Evolutionary conservation across 2,113 vertebrate genomes (phyloP), one percentile per base, ranked within the genome.

Genomic region (Promerops cafer): DNA sequence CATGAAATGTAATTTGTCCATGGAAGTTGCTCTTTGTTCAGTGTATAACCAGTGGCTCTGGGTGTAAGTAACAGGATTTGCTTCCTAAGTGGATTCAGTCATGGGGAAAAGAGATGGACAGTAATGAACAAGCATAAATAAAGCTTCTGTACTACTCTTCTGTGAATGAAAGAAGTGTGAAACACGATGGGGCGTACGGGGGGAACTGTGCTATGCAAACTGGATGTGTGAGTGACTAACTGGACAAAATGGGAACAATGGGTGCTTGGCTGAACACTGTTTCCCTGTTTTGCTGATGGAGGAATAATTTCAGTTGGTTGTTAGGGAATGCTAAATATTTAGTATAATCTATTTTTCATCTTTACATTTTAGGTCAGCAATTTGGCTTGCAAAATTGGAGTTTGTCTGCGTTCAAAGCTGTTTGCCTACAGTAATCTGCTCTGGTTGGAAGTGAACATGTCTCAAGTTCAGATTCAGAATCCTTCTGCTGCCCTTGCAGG

Each of bases 381-480:
- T 98, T 98, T 96, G 96, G 95, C 96, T 97, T 96, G 96, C 90
- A 95, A 95, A 44, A 94, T 87, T 96, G 97, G 97, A 97, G 96
- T 97, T 90, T 97, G 93, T 87, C 97, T 97, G 96, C 97, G 74
- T 96, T 97, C 97, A 97, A 97, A 97, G 89, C 98, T 97, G 96
- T 97, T 98, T 97, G 88, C 96, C 96, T 97, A 94, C 97, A 97
- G 92, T 97, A 96, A 94, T 81, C 97, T 87, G 90, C 89, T 97
- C 97, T 98, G 96, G 94, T 93, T 97, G 96, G 98, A 97, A 98
- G 96, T 97, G 77, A 98, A 95, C 97, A 99, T 99, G 99, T 99
- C 99, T 97, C 99, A 99, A 98, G 98, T 99, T 97, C 98, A 99
- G 97, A 99, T 99, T 98, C 99, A 99, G 97, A 98, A 97, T 96